These are phyloP conservation scores for Halcyon smyrnensis DNA, from an alignment of 2,797 vertebrate genomes.

Conservation along the genomic window DNA sequence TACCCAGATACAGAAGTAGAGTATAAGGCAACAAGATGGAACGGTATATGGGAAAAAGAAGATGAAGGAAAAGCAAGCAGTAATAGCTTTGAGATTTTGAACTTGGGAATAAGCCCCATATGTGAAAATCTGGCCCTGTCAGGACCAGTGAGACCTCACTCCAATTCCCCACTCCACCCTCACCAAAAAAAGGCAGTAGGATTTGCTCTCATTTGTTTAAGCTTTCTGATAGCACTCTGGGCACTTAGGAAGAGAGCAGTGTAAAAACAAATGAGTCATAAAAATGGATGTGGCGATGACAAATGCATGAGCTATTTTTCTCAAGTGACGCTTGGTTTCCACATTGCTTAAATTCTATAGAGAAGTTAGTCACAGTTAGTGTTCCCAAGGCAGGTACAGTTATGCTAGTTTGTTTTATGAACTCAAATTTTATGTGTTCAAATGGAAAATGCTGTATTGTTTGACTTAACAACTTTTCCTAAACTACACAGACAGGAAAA, in stretches of 20 bases:
- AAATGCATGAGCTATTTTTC: slow-evolving; percentile 29
- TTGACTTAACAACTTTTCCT: not conserved
- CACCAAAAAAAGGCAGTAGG: not conserved
- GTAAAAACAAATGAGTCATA: slow-evolving; percentile 40
- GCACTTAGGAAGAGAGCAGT: slow-evolving; percentile 3
- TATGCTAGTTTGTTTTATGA: not conserved
- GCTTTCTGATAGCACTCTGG: not conserved
- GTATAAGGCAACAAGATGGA: not conserved
- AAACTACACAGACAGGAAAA: slow-evolving; percentile 28
- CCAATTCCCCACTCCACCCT: not conserved
- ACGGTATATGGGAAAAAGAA: not conserved
- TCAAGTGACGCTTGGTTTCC: not conserved
- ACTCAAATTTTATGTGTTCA: not conserved
- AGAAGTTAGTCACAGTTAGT: slow-evolving; percentile 26
- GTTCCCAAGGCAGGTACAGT: slow-evolving; percentile 6
- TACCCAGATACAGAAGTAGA: not conserved
- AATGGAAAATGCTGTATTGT: slow-evolving; percentile 24
- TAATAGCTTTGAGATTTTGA: not conserved
- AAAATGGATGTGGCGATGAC: slow-evolving; percentile 30
- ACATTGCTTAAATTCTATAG: not conserved
- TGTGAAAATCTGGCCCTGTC: not conserved
- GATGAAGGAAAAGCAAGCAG: not conserved
- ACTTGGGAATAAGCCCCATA: not conserved
- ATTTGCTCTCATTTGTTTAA: slow-evolving; percentile 17
- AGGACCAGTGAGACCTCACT: not conserved